phyloP scores from a whole-genome alignment of 2,797 vertebrate species.

The Balearica regulorum region DNA sequence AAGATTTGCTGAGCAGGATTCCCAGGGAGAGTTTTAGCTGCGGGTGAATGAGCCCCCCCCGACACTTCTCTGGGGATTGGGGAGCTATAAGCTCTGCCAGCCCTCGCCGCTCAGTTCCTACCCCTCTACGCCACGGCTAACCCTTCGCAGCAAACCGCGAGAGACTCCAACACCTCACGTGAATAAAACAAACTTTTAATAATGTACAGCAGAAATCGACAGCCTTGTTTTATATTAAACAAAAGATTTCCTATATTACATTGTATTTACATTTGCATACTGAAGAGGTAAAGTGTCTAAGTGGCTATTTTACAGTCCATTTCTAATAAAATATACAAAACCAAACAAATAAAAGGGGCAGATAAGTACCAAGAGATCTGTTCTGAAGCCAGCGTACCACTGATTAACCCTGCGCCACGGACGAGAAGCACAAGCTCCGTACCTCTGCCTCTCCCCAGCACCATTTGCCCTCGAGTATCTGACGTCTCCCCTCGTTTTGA shows the following conservation, averaged over 20 bases:
- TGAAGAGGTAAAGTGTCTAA: slow-evolving; percentile 87
- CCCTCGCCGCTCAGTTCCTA: rapidly evolving
- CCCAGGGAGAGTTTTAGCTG: not conserved
- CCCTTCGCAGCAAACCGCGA: not conserved
- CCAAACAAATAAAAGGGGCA: slow-evolving; percentile 69
- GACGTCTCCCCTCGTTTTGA: not conserved
- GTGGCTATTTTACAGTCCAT: slow-evolving; percentile 83
- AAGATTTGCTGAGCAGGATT: not conserved
- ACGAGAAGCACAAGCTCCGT: not conserved
- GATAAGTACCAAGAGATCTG: slow-evolving; percentile 60
- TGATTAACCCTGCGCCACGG: not conserved
- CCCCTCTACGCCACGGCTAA: rapidly evolving
- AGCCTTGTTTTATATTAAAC: slow-evolving; percentile 83
- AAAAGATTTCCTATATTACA: slow-evolving; percentile 83
- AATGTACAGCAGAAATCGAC: slow-evolving; percentile 83
- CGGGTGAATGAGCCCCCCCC: rapidly evolving
- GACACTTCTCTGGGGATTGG: rapidly evolving
- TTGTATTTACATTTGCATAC: slow-evolving; percentile 85
- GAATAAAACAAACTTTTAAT: slow-evolving; percentile 83
- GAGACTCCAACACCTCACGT: not conserved
- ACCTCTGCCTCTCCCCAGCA: not conserved
- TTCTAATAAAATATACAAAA: slow-evolving; percentile 81
- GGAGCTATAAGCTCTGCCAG: not conserved
- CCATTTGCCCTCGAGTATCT: rapidly evolving
- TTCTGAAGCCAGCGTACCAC: slow-evolving; percentile 42